These are phyloP conservation scores for Isaurus tuberculatus DNA, from an alignment of 92 coral and sea anemone genomes.

Conservation along the genomic window DNA sequence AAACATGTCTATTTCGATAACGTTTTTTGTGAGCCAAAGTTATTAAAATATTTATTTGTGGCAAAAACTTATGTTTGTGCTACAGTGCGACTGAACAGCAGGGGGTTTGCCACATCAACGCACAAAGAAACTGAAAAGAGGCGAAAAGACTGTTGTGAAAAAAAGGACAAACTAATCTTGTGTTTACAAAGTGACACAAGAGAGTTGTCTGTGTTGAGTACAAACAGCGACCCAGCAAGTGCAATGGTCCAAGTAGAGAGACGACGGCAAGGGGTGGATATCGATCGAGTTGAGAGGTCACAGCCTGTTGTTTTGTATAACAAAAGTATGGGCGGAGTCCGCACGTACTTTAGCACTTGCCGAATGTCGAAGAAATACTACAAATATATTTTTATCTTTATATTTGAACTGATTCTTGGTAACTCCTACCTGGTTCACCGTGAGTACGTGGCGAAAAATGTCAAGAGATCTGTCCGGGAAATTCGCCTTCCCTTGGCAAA, in stretches of 20 bases:
- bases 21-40: slow-evolving; percentile 2
- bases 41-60: not conserved
- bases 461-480: not conserved
- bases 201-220: not conserved
- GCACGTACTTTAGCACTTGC: not conserved
- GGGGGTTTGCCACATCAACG: not conserved
- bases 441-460: not conserved
- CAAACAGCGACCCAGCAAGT: slow-evolving; percentile 21
- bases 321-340: slow-evolving; percentile 13
- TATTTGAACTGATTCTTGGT: slow-evolving; percentile 2
- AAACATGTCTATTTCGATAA: slow-evolving; percentile 26
- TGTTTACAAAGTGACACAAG: slow-evolving; percentile 2
- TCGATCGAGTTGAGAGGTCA: not conserved
- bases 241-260: slow-evolving; percentile 1
- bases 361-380: slow-evolving; percentile 1
- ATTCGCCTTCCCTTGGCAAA: not conserved
- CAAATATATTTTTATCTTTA: slow-evolving; percentile 10
- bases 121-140: not conserved
- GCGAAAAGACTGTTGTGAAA: not conserved
- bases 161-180: slow-evolving; percentile 6
- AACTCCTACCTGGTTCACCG: not conserved
- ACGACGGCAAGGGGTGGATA: slow-evolving; percentile 1
- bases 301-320: slow-evolving; percentile 6
- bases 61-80: slow-evolving; percentile 34
- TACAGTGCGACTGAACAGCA: slow-evolving; percentile 33